Percentiles rank a stretch among this genome's conserved stretches.
Conservation (phyloP, 2,797 vertebrate species). For the Tinamus major region DNA sequence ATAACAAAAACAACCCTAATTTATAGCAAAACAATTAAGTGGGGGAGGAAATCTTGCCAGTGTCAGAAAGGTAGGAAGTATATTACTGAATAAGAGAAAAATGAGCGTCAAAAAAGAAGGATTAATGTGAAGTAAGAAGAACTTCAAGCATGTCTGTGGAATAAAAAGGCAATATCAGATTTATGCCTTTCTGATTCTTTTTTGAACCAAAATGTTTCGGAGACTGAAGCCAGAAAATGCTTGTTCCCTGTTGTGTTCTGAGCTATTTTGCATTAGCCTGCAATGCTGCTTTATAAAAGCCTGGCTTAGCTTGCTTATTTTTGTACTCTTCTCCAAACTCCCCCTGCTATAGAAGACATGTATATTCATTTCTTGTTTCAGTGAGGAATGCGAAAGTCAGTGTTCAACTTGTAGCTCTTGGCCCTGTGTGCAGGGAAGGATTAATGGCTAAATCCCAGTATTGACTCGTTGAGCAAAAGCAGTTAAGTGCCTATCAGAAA, state of each 20-base stretch:
- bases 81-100: neutral
- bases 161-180: neutral
- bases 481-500: neutral
- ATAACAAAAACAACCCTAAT: neutral
- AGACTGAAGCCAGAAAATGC: neutral
- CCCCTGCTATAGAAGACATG: neutral
- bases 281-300: neutral
- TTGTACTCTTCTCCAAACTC: neutral
- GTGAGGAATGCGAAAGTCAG: neutral
- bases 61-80: neutral
- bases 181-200: rapidly evolving
- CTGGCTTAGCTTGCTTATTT: neutral
- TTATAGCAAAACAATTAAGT: neutral
- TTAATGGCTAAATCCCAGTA: neutral
- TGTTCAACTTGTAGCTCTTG: neutral
- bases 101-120: neutral
- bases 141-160: neutral
- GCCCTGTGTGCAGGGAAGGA: neutral
- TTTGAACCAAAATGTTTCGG: neutral
- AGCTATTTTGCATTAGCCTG: neutral
- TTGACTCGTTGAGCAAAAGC: neutral
- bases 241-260: neutral
- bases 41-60: neutral
- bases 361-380: neutral
- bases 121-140: too few species aligned